phyloP scores from a whole-genome alignment of 1,140 invertebrate species.

The Augochlora pura region DNA sequence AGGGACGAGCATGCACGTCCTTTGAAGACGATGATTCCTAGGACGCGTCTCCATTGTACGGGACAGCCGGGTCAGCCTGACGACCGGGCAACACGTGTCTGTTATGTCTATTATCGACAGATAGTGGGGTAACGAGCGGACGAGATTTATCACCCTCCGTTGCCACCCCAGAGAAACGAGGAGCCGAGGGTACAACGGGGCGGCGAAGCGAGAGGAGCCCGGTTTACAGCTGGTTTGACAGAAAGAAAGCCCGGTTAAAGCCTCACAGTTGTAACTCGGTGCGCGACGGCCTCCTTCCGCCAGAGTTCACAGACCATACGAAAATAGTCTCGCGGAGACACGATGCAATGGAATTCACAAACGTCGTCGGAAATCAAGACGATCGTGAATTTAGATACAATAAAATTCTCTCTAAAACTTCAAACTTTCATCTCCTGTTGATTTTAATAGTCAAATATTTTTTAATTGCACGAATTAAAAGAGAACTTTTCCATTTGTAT shows the following conservation, averaged over 20 bases:
- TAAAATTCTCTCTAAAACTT: too few relatives aligned
- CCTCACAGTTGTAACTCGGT: slow-evolving; percentile 11
- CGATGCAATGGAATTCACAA: slow-evolving; percentile 1
- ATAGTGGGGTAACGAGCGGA: slow-evolving; percentile 67
- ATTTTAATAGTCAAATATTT: too few relatives aligned
- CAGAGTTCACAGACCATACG: not conserved
- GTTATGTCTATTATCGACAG: slow-evolving; percentile 74
- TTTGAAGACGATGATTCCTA: slow-evolving; percentile 54
- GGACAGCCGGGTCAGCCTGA: slow-evolving; percentile 67
- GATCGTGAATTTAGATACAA: not conserved
- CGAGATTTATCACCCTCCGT: slow-evolving; percentile 72
- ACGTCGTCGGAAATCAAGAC: not conserved
- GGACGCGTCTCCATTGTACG: slow-evolving; percentile 40
- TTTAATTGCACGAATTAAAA: too few relatives aligned
- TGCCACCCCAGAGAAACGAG: slow-evolving; percentile 52
- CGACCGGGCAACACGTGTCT: slow-evolving; percentile 75
- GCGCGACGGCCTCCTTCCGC: not conserved
- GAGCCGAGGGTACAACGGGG: slow-evolving; percentile 46
- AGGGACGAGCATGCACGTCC: slow-evolving; percentile 22
- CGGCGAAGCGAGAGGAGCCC: slow-evolving; percentile 44
- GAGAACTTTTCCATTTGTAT: too few relatives aligned
- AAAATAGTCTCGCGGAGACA: slow-evolving; percentile 13
- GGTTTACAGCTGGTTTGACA: slow-evolving; percentile 57
- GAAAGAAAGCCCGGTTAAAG: slow-evolving; percentile 49
- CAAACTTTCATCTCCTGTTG: too few relatives aligned